Evolutionary conservation across 1,140 invertebrate species (phyloP).

Genomic region (Drosophila rhopaloa): DNA sequence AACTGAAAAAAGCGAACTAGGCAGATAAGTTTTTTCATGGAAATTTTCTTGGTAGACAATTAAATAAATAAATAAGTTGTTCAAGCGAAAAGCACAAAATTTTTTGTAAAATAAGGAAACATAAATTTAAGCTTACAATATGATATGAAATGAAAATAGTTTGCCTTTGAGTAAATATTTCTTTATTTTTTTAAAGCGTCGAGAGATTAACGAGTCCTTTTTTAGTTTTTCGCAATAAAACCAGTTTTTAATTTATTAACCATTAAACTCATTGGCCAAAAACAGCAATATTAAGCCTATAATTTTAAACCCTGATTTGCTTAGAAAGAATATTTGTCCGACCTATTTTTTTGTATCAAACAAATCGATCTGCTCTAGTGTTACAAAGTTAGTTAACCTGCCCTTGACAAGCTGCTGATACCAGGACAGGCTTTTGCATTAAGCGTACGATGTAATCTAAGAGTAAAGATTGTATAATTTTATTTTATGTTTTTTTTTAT

Average conservation of each 20-base stretch:
- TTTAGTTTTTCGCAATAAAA: not conserved
- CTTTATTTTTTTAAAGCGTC: not conserved
- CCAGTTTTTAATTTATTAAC: not conserved
- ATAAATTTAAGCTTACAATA: not conserved
- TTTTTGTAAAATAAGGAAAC: not conserved
- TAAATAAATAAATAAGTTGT: not conserved
- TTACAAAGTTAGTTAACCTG: constrained; percentile 22
- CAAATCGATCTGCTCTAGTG: constrained; percentile 9
- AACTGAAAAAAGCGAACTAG: not conserved
- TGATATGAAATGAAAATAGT: not conserved
- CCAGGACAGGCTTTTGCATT: constrained; percentile 32
- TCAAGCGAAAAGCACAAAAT: not conserved
- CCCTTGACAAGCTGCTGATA: constrained; percentile 21
- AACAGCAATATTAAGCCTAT: not conserved
- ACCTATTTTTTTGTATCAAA: constrained; percentile 6
- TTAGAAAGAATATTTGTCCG: not conserved
- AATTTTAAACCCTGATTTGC: not conserved
- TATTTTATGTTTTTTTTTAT: constrained; percentile 34
- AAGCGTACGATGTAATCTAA: constrained; percentile 26
- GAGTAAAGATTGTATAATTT: constrained; percentile 23
- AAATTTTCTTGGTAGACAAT: not conserved
- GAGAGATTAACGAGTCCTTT: not conserved
- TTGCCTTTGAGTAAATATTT: not conserved
- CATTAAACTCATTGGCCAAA: too few species aligned
- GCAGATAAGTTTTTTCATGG: not conserved